Percentiles rank a stretch among this genome's conserved stretches.
phyloP scores from a whole-genome alignment of 1,140 invertebrate genomes.

The Lutraria rhynchaena region DNA sequence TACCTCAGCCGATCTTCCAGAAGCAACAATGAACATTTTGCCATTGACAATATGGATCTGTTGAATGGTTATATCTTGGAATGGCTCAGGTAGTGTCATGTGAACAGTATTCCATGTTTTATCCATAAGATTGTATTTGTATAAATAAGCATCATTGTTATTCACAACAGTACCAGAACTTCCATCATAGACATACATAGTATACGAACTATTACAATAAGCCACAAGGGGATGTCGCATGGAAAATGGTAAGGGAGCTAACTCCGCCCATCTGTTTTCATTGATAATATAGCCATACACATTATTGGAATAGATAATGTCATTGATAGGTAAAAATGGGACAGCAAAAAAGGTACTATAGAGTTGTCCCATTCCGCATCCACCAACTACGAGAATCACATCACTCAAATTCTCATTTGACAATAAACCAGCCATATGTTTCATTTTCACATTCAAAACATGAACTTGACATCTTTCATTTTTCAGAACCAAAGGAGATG shows the following conservation, averaged over 20 bases:
- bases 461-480: constrained; percentile 68
- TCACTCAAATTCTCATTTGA: constrained; percentile 61
- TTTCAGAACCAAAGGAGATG: constrained; percentile 56
- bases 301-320: constrained; percentile 62
- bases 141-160: constrained; percentile 57
- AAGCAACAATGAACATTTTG: constrained; percentile 62
- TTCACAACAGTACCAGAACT: constrained; percentile 40
- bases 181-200: constrained; percentile 67
- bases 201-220: constrained; percentile 44
- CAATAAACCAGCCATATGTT: constrained; percentile 63
- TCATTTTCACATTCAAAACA: constrained; percentile 67
- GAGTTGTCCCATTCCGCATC: constrained; percentile 60
- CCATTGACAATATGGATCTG: constrained; percentile 63
- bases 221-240: constrained; percentile 64
- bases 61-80: constrained; percentile 60
- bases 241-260: constrained; percentile 70
- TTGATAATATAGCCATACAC: constrained; percentile 71
- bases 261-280: constrained; percentile 72
- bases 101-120: constrained; percentile 64
- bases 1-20: constrained; percentile 33
- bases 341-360: constrained; percentile 61
- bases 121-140: constrained; percentile 58
- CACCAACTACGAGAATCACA: constrained; percentile 72
- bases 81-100: constrained; percentile 57
- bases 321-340: constrained; percentile 60